Base-by-base conservation (phyloP, 2,113 vertebrate species). In the Melozone crissalis region DNA sequence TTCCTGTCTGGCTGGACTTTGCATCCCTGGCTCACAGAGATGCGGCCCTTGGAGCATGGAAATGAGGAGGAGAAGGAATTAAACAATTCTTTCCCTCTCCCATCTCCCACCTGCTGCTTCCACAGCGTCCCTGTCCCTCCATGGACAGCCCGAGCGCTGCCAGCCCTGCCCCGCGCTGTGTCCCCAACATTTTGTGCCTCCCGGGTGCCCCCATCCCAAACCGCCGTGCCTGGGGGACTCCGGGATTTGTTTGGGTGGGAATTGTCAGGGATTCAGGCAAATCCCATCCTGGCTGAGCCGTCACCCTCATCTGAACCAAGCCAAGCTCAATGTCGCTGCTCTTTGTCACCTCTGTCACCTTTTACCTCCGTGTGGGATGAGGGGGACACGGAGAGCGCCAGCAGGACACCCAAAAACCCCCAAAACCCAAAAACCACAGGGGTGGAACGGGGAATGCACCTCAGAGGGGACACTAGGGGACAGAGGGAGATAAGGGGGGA, bases 81-180 rank as follows among this genome's bases (percentile, higher is more conserved):
- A 51, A 26, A 33, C 41, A 35, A 73, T 30, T 47, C 9, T 22
- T 8, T 6, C 39, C 35, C 33, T 26, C 11, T 28, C 35, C 23
- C 30, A 30, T 18, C 22, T 51, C 27, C 66, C 41, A 61, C 18
- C 39, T 73, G 46, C 46, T 24, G 26, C 51, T 86, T 24, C 41
- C 3, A 0, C 46, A 30, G 2, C 28, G 54, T 43, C 16, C 10
- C 39, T 51, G 4, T 0, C 59, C 63, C 30, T 13, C 2, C 4
- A 7, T 1, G 9, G 39, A 13, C 47, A 47, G 22, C 24, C 28
- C 2, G 12, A 23, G 54, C 8, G 6, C 23, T 33, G 10, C 33
- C 15, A 23, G 54, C 8, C 13, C 23, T 43, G 10, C 33, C 15
- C 43, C 5, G 49, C 49, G 1, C 4, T 15, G 1, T 9, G 21